Evolutionary conservation across 2,888 invertebrate genomes (phyloP).

Genomic region (Mythimna vitellina): DNA sequence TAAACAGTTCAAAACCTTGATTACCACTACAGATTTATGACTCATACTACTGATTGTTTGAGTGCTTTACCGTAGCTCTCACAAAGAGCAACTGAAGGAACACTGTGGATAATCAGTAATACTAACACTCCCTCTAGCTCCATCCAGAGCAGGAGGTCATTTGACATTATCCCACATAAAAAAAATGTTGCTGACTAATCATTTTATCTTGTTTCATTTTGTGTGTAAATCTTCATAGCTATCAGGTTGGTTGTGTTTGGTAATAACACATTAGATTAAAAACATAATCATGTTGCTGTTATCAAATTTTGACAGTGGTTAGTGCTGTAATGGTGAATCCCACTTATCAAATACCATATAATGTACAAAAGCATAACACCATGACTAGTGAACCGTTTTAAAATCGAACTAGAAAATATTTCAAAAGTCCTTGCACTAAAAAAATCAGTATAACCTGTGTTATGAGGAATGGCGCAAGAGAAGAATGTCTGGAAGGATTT

Average conservation of each 20-base stretch:
- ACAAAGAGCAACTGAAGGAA: no score
- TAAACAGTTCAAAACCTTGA: conserved; percentile 11
- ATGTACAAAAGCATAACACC: background rate
- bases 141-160: no score
- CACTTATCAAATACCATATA: background rate
- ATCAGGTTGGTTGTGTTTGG: conserved; percentile 8
- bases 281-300: conserved; percentile 5
- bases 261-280: conserved; percentile 23
- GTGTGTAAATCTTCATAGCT: conserved; percentile 1
- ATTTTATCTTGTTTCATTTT: conserved; percentile 9
- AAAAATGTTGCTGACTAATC: conserved; percentile 23
- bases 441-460: no score
- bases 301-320: conserved; percentile 13
- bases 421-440: no score
- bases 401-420: background rate
- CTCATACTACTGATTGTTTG: conserved; percentile 9
- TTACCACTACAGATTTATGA: conserved; percentile 11
- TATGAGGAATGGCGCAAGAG: no score
- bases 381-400: background rate
- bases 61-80: no score
- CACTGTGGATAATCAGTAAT: no score
- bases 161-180: no score
- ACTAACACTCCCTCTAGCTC: no score
- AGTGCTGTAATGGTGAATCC: conserved; percentile 22
- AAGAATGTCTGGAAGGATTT: no score